Evolutionary conservation across 23 tunicate genomes (phyloP).

Genomic region (Aplidium turbinatum): DNA sequence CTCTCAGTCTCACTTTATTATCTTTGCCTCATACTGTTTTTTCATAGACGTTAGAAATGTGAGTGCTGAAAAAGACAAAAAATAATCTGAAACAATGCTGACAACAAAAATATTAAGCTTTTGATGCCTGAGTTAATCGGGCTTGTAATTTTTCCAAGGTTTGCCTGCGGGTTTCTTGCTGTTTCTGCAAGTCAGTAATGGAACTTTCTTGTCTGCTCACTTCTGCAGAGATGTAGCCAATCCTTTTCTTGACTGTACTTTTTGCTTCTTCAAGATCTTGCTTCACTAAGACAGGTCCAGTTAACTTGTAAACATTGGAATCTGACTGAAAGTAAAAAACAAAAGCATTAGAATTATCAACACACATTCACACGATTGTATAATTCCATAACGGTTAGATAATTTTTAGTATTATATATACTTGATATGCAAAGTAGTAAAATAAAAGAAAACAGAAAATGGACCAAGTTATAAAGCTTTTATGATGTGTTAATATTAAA

Average conservation of each 20-base stretch:
- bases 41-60: no score
- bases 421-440: no score
- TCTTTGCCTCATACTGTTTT: no score
- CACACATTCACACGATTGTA: not conserved
- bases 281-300: constrained; percentile 70
- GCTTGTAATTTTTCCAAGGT: constrained; percentile 39
- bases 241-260: constrained; percentile 44
- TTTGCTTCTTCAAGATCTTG: constrained; percentile 78
- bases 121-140: constrained; percentile 2
- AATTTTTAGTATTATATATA: no score
- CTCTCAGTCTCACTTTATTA: no score
- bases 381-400: not conserved
- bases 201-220: constrained; percentile 48
- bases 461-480: no score
- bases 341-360: not conserved
- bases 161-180: constrained; percentile 39
- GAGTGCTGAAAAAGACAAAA: no score
- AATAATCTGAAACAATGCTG: no score
- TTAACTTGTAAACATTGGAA: constrained; percentile 51
- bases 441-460: no score
- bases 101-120: no score
- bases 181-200: constrained; percentile 51
- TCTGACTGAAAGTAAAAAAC: constrained; percentile 30
- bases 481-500: no score
- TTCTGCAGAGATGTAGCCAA: constrained; percentile 54